Evolutionary conservation across 2,797 vertebrate genomes (phyloP).

Genomic region (Acanthurus leucopareius): DNA sequence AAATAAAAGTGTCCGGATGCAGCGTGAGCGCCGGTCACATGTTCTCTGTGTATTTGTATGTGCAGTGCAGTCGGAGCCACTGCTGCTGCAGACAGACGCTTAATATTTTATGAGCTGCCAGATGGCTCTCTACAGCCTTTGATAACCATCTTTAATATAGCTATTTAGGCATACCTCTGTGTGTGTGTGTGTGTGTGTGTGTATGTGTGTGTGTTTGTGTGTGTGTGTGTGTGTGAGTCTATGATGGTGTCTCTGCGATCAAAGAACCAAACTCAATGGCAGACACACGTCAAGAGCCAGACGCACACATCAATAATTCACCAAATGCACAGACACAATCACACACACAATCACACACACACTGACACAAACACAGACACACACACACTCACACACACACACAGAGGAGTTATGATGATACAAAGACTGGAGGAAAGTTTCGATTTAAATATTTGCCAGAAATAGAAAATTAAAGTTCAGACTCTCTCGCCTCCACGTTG

Average conservation of each 20-base stretch:
- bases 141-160: slow-evolving; percentile 63
- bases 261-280: slow-evolving; percentile 63
- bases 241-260: slow-evolving; percentile 53
- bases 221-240: slow-evolving; percentile 9
- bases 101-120: slow-evolving; percentile 78
- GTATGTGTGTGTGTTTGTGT: slow-evolving; percentile 25
- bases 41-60: slow-evolving; percentile 10
- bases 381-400: slow-evolving; percentile 20
- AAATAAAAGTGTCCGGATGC: too few relatives aligned
- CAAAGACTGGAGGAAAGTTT: slow-evolving; percentile 6
- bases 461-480: neutral
- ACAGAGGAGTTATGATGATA: neutral
- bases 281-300: slow-evolving; percentile 65
- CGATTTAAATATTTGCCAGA: neutral
- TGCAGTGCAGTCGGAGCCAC: neutral
- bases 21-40: slow-evolving; percentile 9
- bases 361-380: slow-evolving; percentile 31
- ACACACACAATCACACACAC: slow-evolving; percentile 18
- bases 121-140: slow-evolving; percentile 65
- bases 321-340: slow-evolving; percentile 36
- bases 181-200: slow-evolving; percentile 25
- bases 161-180: slow-evolving; percentile 12
- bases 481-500: too few relatives aligned
- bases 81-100: slow-evolving; percentile 48
- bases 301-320: slow-evolving; percentile 71